Evolutionary conservation across 2,888 invertebrate species (phyloP).

Genomic region (Latrodectus hesperus): DNA sequence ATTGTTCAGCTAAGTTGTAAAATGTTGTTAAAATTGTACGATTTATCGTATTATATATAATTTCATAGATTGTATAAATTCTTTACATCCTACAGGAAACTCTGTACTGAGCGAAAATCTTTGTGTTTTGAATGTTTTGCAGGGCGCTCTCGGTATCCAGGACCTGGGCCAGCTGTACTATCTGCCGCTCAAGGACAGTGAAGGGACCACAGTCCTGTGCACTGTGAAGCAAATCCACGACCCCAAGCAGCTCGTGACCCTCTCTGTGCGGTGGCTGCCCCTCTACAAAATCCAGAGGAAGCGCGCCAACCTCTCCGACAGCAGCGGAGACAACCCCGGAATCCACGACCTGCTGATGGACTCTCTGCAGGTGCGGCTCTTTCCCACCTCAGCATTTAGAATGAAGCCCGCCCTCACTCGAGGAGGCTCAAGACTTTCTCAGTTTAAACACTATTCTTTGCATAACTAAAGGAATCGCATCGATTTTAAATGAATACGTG

Average conservation of each 20-base stretch:
- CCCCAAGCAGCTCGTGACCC: constrained; percentile 88
- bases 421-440: too few relatives aligned
- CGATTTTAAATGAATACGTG: too few relatives aligned
- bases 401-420: too few relatives aligned
- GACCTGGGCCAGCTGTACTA: constrained; percentile 96
- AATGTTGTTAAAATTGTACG: too few relatives aligned
- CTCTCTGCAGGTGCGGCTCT: constrained; percentile 82
- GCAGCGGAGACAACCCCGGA: constrained; percentile 81
- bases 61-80: too few relatives aligned
- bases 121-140: constrained; percentile 71
- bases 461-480: too few relatives aligned
- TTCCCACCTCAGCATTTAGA: too few relatives aligned
- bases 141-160: constrained; percentile 90
- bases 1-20: too few relatives aligned
- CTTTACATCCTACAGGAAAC: background rate
- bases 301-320: constrained; percentile 79
- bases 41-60: too few relatives aligned
- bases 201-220: constrained; percentile 92
- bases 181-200: constrained; percentile 88
- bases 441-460: too few relatives aligned
- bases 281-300: constrained; percentile 87
- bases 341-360: constrained; percentile 89
- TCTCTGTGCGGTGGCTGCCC: constrained; percentile 94
- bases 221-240: constrained; percentile 87
- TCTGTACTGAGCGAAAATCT: background rate